These are phyloP conservation scores for Thripadectes ignobilis DNA, from an alignment of 2,797 vertebrate species.

Conservation along the genomic window DNA sequence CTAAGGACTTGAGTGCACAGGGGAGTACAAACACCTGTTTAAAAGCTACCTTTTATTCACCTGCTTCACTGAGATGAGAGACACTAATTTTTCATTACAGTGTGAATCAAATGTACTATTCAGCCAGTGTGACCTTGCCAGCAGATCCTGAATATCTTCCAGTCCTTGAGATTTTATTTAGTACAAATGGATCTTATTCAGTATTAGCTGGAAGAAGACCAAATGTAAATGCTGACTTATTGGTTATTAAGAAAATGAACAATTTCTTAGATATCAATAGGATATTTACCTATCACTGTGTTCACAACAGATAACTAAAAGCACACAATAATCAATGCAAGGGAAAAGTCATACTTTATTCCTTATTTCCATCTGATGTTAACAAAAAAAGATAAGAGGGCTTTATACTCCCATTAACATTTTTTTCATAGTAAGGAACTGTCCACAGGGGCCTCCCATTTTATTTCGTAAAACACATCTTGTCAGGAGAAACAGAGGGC, in stretches of 20 bases:
- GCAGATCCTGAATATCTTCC: conserved; percentile 6
- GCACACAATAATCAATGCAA: neutral
- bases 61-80: neutral
- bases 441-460: neutral
- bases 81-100: neutral
- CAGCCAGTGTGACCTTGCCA: neutral
- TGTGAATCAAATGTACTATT: conserved; percentile 8
- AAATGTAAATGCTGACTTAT: neutral
- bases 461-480: neutral
- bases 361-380: neutral
- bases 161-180: conserved; percentile 49
- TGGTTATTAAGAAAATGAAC: neutral
- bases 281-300: neutral
- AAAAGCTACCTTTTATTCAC: neutral
- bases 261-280: neutral
- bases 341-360: neutral
- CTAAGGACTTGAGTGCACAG: neutral
- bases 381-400: neutral
- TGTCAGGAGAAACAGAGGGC: conserved; percentile 2
- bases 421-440: neutral
- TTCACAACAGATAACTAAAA: neutral
- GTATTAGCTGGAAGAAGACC: conserved; percentile 1
- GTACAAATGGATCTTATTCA: neutral
- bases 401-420: neutral
- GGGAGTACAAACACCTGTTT: neutral